Evolutionary conservation across 2,797 vertebrate species (phyloP).

Genomic region (Mormyrops attenuatus): DNA sequence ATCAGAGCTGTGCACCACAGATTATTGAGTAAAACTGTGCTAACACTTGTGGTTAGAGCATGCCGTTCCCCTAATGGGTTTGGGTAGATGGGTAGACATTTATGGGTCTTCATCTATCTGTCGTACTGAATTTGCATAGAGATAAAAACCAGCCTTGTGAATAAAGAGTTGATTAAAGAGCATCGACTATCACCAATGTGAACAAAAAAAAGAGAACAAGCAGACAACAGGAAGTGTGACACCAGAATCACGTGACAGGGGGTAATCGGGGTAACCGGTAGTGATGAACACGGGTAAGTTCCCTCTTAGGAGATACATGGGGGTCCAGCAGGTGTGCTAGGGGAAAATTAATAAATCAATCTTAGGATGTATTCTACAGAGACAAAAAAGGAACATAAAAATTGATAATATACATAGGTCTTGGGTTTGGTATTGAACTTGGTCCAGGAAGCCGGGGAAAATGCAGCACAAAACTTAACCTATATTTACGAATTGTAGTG

Average conservation of each 20-base stretch:
- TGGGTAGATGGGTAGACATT: slow-evolving; percentile 40
- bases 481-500: not conserved
- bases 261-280: not conserved
- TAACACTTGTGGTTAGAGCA: slow-evolving; percentile 43
- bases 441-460: not conserved
- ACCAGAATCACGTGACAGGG: not conserved
- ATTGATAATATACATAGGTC: not conserved
- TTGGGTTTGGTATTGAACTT: not conserved
- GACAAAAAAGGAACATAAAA: not conserved
- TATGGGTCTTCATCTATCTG: slow-evolving; percentile 40
- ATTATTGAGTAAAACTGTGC: slow-evolving; percentile 42
- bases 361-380: not conserved
- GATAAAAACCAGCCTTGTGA: slow-evolving; percentile 40
- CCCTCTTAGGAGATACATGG: not conserved
- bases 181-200: slow-evolving; percentile 53
- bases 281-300: not conserved
- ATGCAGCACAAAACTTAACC: not conserved
- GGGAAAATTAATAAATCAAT: not conserved
- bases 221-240: slow-evolving; percentile 47
- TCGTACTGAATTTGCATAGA: slow-evolving; percentile 45
- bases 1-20: slow-evolving; percentile 41
- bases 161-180: slow-evolving; percentile 41
- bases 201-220: slow-evolving; percentile 59
- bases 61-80: slow-evolving; percentile 59
- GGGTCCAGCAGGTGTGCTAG: not conserved